These are phyloP conservation scores for Echiichthys vipera DNA, from an alignment of 2,797 vertebrate species.

Conservation along the genomic window DNA sequence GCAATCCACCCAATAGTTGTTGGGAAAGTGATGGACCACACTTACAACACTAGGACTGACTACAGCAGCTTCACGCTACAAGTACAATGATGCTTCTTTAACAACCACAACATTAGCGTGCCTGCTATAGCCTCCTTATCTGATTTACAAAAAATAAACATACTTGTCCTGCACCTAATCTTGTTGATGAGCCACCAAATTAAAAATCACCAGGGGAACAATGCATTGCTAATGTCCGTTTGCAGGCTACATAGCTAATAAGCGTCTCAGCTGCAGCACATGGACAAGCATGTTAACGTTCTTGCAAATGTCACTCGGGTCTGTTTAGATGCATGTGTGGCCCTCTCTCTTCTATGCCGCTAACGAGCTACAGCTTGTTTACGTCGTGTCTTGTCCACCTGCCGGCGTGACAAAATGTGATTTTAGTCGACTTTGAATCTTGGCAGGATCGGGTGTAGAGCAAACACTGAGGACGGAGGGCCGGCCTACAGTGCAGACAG, in stretches of 20 bases:
- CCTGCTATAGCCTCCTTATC: not conserved
- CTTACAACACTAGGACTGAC: not conserved
- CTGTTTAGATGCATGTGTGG: not conserved
- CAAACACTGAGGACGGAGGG: constrained; percentile 7
- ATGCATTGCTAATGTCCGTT: not conserved
- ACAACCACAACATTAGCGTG: not conserved
- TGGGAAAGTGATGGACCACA: not conserved
- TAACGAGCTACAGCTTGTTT: not conserved
- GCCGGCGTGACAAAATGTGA: not conserved
- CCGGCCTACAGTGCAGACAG: constrained; percentile 1
- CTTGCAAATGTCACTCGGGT: not conserved
- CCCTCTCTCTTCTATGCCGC: not conserved
- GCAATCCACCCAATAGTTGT: not conserved
- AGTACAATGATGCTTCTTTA: not conserved
- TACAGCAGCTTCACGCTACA: not conserved
- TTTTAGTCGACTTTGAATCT: not conserved
- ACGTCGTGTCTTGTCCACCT: not conserved
- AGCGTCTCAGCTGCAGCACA: not conserved
- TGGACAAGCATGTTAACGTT: not conserved
- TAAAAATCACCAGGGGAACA: not conserved
- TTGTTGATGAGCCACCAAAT: not conserved
- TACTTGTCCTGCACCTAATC: not conserved
- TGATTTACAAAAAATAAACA: not conserved
- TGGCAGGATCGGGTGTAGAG: not conserved
- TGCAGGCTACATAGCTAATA: not conserved